A percentile compares a stretch with the other conserved stretches of the same genome.
phyloP scores from a whole-genome alignment of 2,113 vertebrate species.

The Apteryx owenii region DNA sequence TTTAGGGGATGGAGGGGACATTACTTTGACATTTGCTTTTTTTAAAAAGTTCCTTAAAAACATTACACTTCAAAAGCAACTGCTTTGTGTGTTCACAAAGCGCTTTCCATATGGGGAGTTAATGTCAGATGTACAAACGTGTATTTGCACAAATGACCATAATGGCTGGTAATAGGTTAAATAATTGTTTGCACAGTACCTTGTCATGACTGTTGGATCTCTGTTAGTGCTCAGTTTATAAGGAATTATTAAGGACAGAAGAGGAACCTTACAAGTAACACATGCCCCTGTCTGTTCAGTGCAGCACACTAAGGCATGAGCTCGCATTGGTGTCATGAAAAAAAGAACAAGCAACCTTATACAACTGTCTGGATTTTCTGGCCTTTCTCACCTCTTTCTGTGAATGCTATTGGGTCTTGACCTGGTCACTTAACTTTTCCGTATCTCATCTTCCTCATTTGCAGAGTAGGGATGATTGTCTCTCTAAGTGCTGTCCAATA shows the following conservation, averaged over 20 bases:
- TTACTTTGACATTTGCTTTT: slow-evolving; percentile 28
- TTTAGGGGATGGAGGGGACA: background rate
- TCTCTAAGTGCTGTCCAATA: background rate
- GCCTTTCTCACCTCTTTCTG: background rate
- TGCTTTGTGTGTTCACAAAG: background rate
- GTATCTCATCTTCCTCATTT: background rate
- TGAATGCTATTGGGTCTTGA: background rate
- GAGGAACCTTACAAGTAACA: background rate
- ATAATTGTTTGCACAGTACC: background rate
- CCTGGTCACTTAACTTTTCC: background rate
- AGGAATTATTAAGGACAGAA: background rate
- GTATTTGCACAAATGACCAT: background rate
- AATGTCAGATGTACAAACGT: background rate
- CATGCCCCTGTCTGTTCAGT: background rate
- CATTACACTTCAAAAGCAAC: slow-evolving; percentile 48
- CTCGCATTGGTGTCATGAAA: background rate
- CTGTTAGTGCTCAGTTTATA: background rate
- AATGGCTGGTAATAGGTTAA: background rate
- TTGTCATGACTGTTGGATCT: background rate
- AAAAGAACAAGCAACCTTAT: background rate
- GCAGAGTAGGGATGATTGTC: background rate
- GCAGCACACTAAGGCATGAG: background rate
- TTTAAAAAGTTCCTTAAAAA: background rate
- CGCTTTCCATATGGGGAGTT: slow-evolving; percentile 8
- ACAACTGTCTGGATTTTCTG: background rate